Evolutionary conservation across 2,797 vertebrate genomes (phyloP).

Genomic region (Chelidonichthys spinosus): DNA sequence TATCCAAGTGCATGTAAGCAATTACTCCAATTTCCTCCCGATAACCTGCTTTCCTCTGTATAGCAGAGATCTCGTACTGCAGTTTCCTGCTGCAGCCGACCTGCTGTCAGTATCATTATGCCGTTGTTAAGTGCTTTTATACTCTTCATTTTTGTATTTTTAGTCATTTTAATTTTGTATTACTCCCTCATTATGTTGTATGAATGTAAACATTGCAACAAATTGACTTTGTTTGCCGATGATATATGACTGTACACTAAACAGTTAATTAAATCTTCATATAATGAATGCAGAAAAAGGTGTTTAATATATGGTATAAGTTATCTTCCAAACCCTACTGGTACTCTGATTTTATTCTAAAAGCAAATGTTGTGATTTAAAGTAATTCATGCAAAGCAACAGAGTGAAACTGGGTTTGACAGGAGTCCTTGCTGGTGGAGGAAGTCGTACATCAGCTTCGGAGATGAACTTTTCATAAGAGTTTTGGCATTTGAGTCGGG

Average conservation of each 20-base stretch:
- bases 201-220: too few relatives aligned
- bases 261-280: not conserved
- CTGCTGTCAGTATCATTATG: not conserved
- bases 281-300: not conserved
- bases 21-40: not conserved
- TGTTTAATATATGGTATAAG: too few relatives aligned
- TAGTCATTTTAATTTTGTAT: not conserved
- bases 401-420: constrained; percentile 21
- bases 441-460: constrained; percentile 33
- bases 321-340: not conserved
- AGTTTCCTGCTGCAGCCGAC: not conserved
- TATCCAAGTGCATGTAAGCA: constrained; percentile 9
- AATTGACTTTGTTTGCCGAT: too few relatives aligned
- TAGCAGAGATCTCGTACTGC: not conserved
- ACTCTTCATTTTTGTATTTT: not conserved
- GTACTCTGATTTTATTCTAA: not conserved
- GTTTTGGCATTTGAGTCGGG: constrained; percentile 37
- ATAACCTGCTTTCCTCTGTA: not conserved
- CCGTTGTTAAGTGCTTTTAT: not conserved
- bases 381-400: constrained; percentile 26
- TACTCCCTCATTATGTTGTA: too few relatives aligned
- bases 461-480: constrained; percentile 38
- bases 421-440: not conserved
- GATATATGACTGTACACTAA: not conserved
- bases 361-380: not conserved